Conservation (phyloP, 2,888 invertebrate species). For the Portevinia maculata region DNA sequence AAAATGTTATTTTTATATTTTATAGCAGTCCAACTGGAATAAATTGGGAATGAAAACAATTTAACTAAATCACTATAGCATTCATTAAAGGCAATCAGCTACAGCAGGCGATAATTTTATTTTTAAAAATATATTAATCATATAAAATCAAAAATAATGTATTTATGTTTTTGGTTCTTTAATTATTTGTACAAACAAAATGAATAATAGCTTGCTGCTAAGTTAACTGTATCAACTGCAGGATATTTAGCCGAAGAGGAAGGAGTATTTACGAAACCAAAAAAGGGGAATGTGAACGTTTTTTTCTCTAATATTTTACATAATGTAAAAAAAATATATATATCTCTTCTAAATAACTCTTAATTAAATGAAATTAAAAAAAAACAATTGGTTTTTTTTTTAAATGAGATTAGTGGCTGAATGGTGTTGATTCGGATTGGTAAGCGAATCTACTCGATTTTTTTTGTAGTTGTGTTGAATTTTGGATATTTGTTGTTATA, state of each 20-base stretch:
- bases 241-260: conserved; percentile 51
- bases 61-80: conserved; percentile 58
- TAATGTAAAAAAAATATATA: conserved; percentile 14
- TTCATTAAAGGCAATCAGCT: conserved; percentile 69
- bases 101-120: conserved; percentile 61
- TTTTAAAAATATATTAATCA: conserved; percentile 24
- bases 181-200: conserved; percentile 38
- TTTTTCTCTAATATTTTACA: conserved; percentile 11
- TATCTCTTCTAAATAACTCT: not conserved
- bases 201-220: conserved; percentile 61
- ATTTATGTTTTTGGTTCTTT: conserved; percentile 2
- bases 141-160: conserved; percentile 18
- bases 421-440: conserved; percentile 18
- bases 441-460: conserved; percentile 11
- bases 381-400: not conserved
- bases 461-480: conserved; percentile 25
- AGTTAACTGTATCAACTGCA: conserved; percentile 44
- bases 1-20: conserved; percentile 10
- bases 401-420: conserved; percentile 14
- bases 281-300: conserved; percentile 13
- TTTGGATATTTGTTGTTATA: too few relatives aligned
- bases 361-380: conserved; percentile 3
- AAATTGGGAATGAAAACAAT: conserved; percentile 23
- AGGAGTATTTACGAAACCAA: conserved; percentile 21
- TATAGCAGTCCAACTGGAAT: conserved; percentile 56